Evolutionary conservation across 2,113 vertebrate species (phyloP).

Genomic region (Tachuris rubrigastra): DNA sequence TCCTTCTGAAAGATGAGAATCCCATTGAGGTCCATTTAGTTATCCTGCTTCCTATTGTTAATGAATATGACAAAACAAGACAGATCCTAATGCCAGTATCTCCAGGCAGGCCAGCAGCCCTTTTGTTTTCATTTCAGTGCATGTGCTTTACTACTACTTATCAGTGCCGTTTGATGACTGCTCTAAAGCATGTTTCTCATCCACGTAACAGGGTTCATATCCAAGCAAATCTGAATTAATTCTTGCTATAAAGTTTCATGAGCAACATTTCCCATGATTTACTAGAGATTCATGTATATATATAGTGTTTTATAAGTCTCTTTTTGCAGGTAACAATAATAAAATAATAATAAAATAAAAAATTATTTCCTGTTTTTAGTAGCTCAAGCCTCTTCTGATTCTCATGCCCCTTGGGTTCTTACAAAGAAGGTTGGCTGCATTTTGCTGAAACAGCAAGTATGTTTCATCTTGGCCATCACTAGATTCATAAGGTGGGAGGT

Average conservation of each 20-base stretch:
- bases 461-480: not conserved
- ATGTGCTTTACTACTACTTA: not conserved
- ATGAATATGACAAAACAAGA: slow-evolving; percentile 24
- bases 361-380: not conserved
- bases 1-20: slow-evolving; percentile 35
- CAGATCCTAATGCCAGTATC: not conserved
- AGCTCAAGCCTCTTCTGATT: not conserved
- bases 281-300: not conserved
- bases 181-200: not conserved
- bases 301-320: not conserved
- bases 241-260: not conserved
- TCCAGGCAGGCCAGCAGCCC: not conserved
- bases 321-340: not conserved
- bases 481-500: not conserved
- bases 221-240: not conserved
- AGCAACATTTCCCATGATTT: not conserved
- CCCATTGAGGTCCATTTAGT: not conserved
- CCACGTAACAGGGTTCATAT: not conserved
- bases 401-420: not conserved
- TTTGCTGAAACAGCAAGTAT: not conserved
- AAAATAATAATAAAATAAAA: not conserved
- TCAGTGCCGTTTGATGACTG: not conserved
- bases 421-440: not conserved
- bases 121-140: not conserved
- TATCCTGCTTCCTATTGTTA: not conserved